Base-by-base conservation (phyloP, 2,113 vertebrate genomes). In the Myxocyprinus asiaticus region DNA sequence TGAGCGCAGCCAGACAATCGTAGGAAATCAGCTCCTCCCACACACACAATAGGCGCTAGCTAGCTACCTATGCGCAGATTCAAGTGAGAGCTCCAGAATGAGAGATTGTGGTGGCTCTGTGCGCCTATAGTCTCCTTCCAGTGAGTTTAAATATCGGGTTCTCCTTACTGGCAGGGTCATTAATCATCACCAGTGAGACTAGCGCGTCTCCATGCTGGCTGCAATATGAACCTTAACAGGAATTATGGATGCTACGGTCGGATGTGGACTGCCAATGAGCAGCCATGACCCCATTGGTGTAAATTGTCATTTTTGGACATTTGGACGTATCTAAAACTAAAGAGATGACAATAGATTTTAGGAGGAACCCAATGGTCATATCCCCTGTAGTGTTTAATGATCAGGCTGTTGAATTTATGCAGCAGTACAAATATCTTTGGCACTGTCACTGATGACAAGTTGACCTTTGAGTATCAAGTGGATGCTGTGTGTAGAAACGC, bases 21-120 rank as follows among this genome's bases (percentile, higher is more conserved):
- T 89, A 91, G 90, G 91, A 93, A 92, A 87, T 80, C 87, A 82
- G 86, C 92, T 92, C 93, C 92, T 89, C 92, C 92, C 87, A 85
- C 91, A 81, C 85, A 42, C 17, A 85, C 85, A 87, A 83, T 80
- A 77, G 79, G 79, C 87, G 85, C 63, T 9, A 9, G 85, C 63
- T 9, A 9, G 22, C 48, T 58, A 76, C 73, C 55, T 51, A 71
- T 58, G 71, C 77, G 53, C 79, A 73, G 10, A 82, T n/a, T 33
- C 22, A 33, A 33, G 22, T 33, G 22, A 33, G 15, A 15, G 48
- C 70, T 55, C 65, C 62, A 43, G 44, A 15, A 56, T 44, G 53
- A 22, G 61, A 65, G 56, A 15, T 3, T 33, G 22, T 33, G 22
- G 22, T 1, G 22, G 22, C 22, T 33, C 22, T 33, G 22, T 76